Conservation (phyloP, 2,797 vertebrate genomes). For the Arnoldichthys spilopterus region DNA sequence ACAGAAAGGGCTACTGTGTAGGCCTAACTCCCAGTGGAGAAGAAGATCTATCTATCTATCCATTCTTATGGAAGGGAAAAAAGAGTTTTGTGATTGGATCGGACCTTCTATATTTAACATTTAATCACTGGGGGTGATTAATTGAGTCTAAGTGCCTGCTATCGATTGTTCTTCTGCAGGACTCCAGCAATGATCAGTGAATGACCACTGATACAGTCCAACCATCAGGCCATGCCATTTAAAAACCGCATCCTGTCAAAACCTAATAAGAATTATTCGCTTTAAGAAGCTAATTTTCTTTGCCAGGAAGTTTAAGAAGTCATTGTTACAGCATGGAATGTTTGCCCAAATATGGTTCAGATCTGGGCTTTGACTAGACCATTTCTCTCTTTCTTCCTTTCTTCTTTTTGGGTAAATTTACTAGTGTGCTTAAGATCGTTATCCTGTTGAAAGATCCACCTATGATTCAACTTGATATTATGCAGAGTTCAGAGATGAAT, state of each 20-base stretch:
- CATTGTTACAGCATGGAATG: no score
- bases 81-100: neutral
- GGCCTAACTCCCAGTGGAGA: neutral
- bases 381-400: no score
- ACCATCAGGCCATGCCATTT: neutral
- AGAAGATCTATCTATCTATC: neutral
- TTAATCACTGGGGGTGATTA: conserved; percentile 28
- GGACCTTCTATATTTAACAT: conserved; percentile 3
- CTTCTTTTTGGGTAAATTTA: no score
- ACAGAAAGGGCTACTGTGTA: neutral
- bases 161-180: conserved; percentile 38
- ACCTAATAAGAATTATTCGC: no score
- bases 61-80: neutral
- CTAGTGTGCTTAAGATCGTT: no score
- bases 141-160: conserved; percentile 43
- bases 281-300: no score
- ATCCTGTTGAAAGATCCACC: no score
- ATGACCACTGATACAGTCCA: conserved; percentile 6
- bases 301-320: no score
- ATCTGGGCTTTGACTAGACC: no score
- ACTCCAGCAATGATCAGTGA: conserved; percentile 37
- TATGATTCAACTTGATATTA: no score
- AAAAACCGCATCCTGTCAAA: neutral
- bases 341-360: no score
- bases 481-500: no score